These are phyloP conservation scores for Scaeva pyrastri DNA, from an alignment of 2,888 invertebrate species.

Conservation along the genomic window DNA sequence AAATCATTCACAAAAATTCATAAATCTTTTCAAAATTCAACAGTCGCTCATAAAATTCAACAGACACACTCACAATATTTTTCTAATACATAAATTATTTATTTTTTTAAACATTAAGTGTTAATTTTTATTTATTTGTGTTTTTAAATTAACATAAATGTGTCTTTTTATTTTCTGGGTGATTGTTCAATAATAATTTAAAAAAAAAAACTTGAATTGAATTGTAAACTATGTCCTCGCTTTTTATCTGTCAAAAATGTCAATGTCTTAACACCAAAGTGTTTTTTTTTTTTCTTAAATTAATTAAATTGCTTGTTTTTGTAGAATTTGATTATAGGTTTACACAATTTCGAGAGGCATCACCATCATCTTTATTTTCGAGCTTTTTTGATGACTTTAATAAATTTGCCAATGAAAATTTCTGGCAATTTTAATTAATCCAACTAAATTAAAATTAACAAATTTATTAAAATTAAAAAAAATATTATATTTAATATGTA, in stretches of 20 bases:
- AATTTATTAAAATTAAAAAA: background rate
- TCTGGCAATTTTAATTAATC: slow-evolving; percentile 54
- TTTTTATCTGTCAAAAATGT: slow-evolving; percentile 40
- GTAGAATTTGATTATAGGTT: slow-evolving; percentile 71
- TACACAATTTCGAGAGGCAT: slow-evolving; percentile 61
- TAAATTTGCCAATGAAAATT: slow-evolving; percentile 59
- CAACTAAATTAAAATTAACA: slow-evolving; percentile 9
- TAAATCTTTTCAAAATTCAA: slow-evolving; percentile 29
- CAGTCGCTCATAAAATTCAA: slow-evolving; percentile 32
- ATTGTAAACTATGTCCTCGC: slow-evolving; percentile 9
- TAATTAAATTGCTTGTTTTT: slow-evolving; percentile 67
- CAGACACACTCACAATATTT: background rate
- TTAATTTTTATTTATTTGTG: background rate
- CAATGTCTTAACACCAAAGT: slow-evolving; percentile 48
- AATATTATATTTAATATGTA: background rate
- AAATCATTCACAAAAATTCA: slow-evolving; percentile 35
- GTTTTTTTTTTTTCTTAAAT: slow-evolving; percentile 30
- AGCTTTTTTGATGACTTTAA: slow-evolving; percentile 65
- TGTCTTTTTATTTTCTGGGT: slow-evolving; percentile 11
- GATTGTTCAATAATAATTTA: background rate
- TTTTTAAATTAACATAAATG: background rate
- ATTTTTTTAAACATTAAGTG: background rate
- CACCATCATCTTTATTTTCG: slow-evolving; percentile 51
- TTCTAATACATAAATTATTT: background rate
- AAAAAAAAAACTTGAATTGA: no score